Percentiles rank a stretch among this genome's conserved stretches.
Evolutionary conservation across 2,797 vertebrate genomes (phyloP).

Genomic region (Phoxinus dragarum): DNA sequence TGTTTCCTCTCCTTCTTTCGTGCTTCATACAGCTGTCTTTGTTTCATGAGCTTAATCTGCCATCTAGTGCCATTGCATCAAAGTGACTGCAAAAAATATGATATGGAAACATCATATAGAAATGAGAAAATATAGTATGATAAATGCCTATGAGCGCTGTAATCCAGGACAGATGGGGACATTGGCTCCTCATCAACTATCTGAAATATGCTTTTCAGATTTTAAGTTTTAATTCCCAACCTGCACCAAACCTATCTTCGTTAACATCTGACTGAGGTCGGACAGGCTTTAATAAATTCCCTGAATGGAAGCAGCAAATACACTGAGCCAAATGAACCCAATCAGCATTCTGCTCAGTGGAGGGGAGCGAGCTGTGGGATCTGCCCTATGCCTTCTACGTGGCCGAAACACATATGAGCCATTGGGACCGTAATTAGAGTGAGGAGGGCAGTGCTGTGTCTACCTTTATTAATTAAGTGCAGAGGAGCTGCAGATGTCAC

Average conservation of each 20-base stretch:
- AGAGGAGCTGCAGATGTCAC: constrained; percentile 66
- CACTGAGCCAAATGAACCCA: constrained; percentile 7
- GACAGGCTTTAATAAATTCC: constrained; percentile 31
- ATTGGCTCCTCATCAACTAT: neutral
- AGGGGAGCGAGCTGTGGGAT: constrained; percentile 35
- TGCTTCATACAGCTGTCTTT: neutral
- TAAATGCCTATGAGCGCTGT: neutral
- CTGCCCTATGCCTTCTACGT: constrained; percentile 57
- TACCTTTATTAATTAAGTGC: constrained; percentile 69
- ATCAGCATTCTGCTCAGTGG: constrained; percentile 44
- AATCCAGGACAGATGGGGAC: neutral
- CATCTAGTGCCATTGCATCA: constrained; percentile 39
- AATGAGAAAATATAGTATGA: neutral
- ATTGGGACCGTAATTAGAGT: constrained; percentile 64
- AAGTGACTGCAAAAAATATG: neutral
- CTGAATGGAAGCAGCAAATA: constrained; percentile 36
- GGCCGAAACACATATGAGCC: constrained; percentile 52
- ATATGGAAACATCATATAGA: neutral
- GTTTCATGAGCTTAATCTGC: constrained; percentile 26
- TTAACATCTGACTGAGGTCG: constrained; percentile 2
- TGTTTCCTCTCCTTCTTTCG: neutral
- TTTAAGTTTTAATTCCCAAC: constrained; percentile 32
- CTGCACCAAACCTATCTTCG: constrained; percentile 12
- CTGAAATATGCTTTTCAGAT: constrained; percentile 2
- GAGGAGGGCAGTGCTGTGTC: constrained; percentile 51